phyloP scores from a whole-genome alignment of 2,113 vertebrate genomes.

The Seriola rivoliana region DNA sequence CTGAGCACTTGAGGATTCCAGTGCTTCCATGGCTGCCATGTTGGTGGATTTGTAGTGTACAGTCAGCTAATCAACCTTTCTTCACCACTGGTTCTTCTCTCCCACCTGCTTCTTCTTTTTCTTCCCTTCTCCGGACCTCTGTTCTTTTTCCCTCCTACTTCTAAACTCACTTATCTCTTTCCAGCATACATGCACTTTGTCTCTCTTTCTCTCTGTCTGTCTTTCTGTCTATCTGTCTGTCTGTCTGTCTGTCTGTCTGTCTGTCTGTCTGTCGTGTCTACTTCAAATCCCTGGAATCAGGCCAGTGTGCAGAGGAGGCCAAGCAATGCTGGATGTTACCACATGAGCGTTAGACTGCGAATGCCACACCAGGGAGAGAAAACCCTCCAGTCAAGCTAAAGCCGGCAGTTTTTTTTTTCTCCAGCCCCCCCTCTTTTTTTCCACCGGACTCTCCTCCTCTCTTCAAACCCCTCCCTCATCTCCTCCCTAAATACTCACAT shows the following conservation, averaged over 20 bases:
- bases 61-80: constrained; percentile 13
- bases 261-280: constrained; percentile 48
- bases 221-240: constrained; percentile 39
- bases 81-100: constrained; percentile 31
- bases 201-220: constrained; percentile 40
- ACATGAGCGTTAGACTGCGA: constrained; percentile 76
- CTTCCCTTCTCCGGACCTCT: constrained; percentile 21
- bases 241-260: constrained; percentile 37
- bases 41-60: constrained; percentile 30
- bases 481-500: constrained; percentile 45
- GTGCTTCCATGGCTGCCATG: constrained; percentile 81
- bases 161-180: constrained; percentile 34
- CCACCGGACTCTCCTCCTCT: constrained; percentile 64
- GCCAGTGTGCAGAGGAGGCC: constrained; percentile 64
- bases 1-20: constrained; percentile 72
- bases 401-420: constrained; percentile 67
- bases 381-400: constrained; percentile 77
- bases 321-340: constrained; percentile 70
- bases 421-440: constrained; percentile 65
- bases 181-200: constrained; percentile 53
- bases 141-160: constrained; percentile 29
- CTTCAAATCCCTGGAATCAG: constrained; percentile 58
- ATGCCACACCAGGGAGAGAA: constrained; percentile 80
- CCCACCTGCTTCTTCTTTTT: constrained; percentile 52
- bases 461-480: constrained; percentile 64